A percentile compares a stretch with the other conserved stretches of the same genome.
These are phyloP conservation scores for Tinamus guttatus DNA, from an alignment of 2,113 vertebrate species.

Conservation along the genomic window DNA sequence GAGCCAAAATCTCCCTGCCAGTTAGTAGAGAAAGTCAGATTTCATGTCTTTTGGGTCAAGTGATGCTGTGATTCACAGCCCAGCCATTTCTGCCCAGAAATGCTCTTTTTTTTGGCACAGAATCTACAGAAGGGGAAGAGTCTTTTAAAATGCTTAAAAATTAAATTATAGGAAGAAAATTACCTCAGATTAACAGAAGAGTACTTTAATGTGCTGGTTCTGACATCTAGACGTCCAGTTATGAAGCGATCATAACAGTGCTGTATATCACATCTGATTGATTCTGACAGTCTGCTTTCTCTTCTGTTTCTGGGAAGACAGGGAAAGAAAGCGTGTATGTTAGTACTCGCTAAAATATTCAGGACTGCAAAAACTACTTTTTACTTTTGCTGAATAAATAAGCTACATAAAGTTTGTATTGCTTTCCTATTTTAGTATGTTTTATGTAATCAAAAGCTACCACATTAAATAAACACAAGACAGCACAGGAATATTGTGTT, in stretches of 20 bases:
- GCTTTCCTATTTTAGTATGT: slow-evolving; percentile 31
- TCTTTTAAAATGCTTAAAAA: background rate
- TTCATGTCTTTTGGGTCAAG: background rate
- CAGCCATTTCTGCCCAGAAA: background rate
- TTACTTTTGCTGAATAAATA: slow-evolving; percentile 25
- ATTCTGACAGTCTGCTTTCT: background rate
- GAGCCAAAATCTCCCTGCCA: background rate
- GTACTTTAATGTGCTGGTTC: background rate
- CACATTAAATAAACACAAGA: slow-evolving; percentile 12
- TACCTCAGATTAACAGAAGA: slow-evolving; percentile 40
- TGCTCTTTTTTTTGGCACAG: background rate
- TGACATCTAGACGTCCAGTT: slow-evolving; percentile 42
- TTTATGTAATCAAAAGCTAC: background rate
- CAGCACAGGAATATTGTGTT: slow-evolving; percentile 3
- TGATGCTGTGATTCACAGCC: background rate
- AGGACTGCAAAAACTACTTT: background rate
- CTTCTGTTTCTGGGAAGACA: slow-evolving; percentile 29
- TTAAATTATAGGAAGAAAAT: background rate
- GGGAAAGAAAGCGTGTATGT: background rate
- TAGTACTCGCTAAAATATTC: background rate
- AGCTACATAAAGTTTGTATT: slow-evolving; percentile 7
- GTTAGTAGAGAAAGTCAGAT: background rate
- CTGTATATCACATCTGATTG: slow-evolving; percentile 1
- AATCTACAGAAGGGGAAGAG: background rate
- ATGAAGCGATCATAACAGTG: background rate